Conservation (phyloP, 2,797 vertebrate species). For the Rhinella marina region DNA sequence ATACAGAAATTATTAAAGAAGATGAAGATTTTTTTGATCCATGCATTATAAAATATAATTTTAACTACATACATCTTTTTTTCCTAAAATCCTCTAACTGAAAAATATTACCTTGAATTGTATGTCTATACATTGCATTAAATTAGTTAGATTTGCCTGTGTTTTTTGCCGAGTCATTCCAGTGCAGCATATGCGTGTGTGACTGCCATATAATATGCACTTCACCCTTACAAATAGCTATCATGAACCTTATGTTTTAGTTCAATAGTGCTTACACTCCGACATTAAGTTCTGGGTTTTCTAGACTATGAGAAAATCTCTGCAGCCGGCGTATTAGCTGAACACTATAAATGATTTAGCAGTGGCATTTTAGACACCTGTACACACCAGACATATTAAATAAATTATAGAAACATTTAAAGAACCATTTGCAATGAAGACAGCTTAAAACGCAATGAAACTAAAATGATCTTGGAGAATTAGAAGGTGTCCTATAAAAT, state of each 20-base stretch:
- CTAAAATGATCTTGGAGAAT: too few species aligned
- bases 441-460: too few species aligned
- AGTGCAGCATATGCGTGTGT: background rate
- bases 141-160: background rate
- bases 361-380: slow-evolving; percentile 7
- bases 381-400: background rate
- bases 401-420: background rate
- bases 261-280: slow-evolving; percentile 17
- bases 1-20: too few species aligned
- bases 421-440: too few species aligned
- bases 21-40: too few species aligned
- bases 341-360: slow-evolving; percentile 17
- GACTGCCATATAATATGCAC: background rate
- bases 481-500: too few species aligned
- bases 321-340: slow-evolving; percentile 16
- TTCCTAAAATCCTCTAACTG: too few species aligned
- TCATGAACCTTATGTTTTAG: background rate
- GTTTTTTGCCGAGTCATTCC: background rate
- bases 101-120: background rate
- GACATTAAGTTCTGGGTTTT: background rate
- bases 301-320: slow-evolving; percentile 27
- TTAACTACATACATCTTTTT: too few species aligned
- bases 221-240: slow-evolving; percentile 11
- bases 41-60: background rate
- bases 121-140: background rate